Base-by-base conservation (phyloP, 2,797 vertebrate genomes). In the Miichthys miiuy region DNA sequence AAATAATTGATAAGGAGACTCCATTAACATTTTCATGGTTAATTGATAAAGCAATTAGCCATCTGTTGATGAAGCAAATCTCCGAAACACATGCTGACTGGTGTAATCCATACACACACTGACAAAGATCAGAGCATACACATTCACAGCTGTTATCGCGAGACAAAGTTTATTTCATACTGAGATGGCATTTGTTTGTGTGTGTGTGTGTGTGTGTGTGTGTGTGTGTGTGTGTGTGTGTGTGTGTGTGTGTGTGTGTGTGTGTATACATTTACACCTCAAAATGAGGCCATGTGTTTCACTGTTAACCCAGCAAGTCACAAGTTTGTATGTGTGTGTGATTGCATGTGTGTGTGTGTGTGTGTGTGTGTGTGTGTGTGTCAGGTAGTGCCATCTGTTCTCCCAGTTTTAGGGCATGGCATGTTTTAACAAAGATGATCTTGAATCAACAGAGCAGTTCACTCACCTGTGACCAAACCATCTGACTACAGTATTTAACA, bases 11-110 rank as follows among this genome's bases (percentile, higher is more conserved):
- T 90, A 87, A 87, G 82, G 66, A 65, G 64, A 68, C 51, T 30
- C 73, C 63, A 81, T 91, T 90, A 77, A 81, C 85, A 81, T 87
- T 85, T 81, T 75, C 86, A 91, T 82, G 82, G 77, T 80, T 90
- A 88, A 91, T 88, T 91, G 84, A 88, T 87, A 80, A 88, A 89
- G 82, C 83, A 87, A 89, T 92, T 92, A 90, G 82, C 84, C 90
- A 87, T 90, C 81, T 92, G 92, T 87, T 86, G 81, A 88, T 81
- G 83, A 87, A 82, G 69, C 34, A 2, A 46, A 79, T 82, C 75
- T 74, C 58, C 8, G 23, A 83, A 38, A 80, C 81, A 78, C 86
- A 87, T 73, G 52, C 84, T 77, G 86, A 85, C 75, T 75, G 63
- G 14, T 74, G 63, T 87, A 82, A 89, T 75, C 81, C 23, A 64